Percentiles rank a stretch among this genome's conserved stretches.
Conservation (phyloP, 2,888 invertebrate species). For the Timandra comae region DNA sequence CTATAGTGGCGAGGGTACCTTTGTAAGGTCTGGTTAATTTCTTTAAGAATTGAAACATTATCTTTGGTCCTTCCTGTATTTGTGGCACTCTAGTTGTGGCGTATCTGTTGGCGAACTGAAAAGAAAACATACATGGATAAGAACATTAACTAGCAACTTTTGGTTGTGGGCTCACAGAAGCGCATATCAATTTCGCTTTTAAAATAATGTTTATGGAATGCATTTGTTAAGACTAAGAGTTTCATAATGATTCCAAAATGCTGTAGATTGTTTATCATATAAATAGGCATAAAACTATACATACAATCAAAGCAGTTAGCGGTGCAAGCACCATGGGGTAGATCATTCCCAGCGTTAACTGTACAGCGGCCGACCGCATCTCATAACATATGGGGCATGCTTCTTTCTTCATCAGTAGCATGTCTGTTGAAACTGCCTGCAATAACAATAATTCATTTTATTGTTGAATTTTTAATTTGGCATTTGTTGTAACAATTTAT, state of each 20-base stretch:
- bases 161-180: no score
- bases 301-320: constrained; percentile 77
- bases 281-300: no score
- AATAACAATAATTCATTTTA: no score
- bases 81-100: constrained; percentile 80
- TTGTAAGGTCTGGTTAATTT: constrained; percentile 74
- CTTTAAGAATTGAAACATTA: constrained; percentile 67
- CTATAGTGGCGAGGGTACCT: constrained; percentile 61
- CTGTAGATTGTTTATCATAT: no score
- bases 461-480: no score
- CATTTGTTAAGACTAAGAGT: no score
- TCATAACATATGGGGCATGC: constrained; percentile 82
- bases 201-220: no score
- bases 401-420: constrained; percentile 73
- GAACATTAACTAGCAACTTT: no score
- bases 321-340: constrained; percentile 81
- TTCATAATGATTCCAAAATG: no score
- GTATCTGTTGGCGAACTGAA: constrained; percentile 79
- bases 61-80: constrained; percentile 73
- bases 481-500: no score
- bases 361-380: constrained; percentile 74
- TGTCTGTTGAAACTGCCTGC: constrained; percentile 73
- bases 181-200: no score
- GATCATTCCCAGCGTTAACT: constrained; percentile 66
- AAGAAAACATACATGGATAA: constrained; percentile 24